Conservation (phyloP, 1,140 invertebrate species). For the Heliconius eleuchia region DNA sequence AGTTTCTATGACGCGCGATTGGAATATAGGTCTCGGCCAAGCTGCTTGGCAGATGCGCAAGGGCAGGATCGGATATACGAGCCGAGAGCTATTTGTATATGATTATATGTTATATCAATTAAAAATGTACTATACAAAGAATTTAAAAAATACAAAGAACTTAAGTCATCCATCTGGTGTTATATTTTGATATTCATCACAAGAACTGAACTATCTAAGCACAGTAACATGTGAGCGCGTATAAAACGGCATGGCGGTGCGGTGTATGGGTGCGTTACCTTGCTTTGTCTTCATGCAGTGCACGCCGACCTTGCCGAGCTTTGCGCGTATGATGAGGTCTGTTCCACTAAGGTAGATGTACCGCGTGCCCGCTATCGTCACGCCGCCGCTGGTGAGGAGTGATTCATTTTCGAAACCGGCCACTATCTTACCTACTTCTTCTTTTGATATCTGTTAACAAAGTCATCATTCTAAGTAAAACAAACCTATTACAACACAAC, state of each 20-base stretch:
- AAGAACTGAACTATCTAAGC: background rate
- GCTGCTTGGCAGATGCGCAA: slow-evolving; percentile 22
- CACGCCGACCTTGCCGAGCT: slow-evolving; percentile 94
- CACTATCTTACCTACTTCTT: slow-evolving; percentile 92
- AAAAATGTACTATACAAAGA: background rate
- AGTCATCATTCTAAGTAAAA: background rate
- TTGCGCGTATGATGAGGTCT: slow-evolving; percentile 94
- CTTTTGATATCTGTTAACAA: slow-evolving; percentile 90
- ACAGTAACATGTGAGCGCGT: background rate
- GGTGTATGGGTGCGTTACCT: slow-evolving; percentile 76
- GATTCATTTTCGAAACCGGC: slow-evolving; percentile 93
- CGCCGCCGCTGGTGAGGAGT: slow-evolving; percentile 91
- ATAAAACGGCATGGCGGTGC: background rate
- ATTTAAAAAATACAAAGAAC: background rate
- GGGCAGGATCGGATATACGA: background rate
- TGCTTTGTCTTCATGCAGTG: slow-evolving; percentile 97
- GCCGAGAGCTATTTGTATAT: background rate
- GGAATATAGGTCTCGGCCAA: slow-evolving; percentile 23
- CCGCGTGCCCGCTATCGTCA: slow-evolving; percentile 93
- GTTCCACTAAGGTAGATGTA: slow-evolving; percentile 96
- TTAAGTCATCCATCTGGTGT: background rate
- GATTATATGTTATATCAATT: background rate
- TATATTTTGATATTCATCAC: background rate
- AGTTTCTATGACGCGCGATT: background rate
- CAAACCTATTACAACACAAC: background rate